These are phyloP conservation scores for Antitype chi DNA, from an alignment of 2,888 invertebrate species.

Conservation along the genomic window DNA sequence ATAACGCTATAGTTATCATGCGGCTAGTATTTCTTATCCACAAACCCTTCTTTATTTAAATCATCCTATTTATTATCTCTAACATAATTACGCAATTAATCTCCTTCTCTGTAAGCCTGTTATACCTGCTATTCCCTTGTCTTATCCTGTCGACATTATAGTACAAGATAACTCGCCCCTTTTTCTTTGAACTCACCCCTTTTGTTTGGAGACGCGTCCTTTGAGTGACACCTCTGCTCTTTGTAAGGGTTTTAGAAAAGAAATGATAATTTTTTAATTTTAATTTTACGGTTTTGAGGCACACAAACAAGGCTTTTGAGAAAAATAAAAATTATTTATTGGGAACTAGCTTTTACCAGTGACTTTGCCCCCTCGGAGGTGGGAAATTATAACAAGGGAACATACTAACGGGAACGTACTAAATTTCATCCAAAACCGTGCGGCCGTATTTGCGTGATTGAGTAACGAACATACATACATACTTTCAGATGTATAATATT, in stretches of 20 bases:
- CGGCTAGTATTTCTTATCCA: no score
- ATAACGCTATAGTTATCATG: no score
- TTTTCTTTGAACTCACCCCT: slow-evolving; percentile 46
- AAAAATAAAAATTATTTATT: no score
- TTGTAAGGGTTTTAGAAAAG: slow-evolving; percentile 28
- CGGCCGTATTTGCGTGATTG: no score
- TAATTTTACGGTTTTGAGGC: not conserved
- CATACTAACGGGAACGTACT: no score
- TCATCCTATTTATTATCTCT: not conserved
- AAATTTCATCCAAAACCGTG: no score
- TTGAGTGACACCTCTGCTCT: slow-evolving; percentile 1
- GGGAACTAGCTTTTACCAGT: no score
- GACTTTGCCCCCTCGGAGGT: no score
- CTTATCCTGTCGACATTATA: slow-evolving; percentile 39
- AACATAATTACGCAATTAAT: slow-evolving; percentile 37
- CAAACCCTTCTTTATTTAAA: not conserved
- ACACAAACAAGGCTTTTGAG: no score
- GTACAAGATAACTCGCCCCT: slow-evolving; percentile 39
- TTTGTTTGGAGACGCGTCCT: slow-evolving; percentile 15
- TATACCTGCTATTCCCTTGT: slow-evolving; percentile 29
- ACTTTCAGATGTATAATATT: no score
- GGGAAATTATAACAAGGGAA: no score
- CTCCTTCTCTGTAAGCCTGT: slow-evolving; percentile 21
- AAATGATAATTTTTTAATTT: slow-evolving; percentile 38
- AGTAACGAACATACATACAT: no score